Base-by-base conservation (phyloP, 2,888 invertebrate genomes). In the Timema podura region DNA sequence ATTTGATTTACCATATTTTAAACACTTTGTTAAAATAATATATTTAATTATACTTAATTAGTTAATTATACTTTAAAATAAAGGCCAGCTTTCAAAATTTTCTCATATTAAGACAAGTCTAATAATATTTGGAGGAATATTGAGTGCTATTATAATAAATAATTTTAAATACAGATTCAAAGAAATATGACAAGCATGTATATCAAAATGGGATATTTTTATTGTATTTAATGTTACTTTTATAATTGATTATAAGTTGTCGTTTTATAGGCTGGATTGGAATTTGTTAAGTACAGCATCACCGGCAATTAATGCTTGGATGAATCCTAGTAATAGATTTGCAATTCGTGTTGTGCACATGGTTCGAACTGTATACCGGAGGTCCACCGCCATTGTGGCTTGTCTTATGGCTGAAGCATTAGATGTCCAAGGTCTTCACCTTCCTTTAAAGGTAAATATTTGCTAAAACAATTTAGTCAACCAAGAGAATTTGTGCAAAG, bases 271-370 rank as follows among this genome's bases (percentile, higher is more conserved):
- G 76, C 83, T 96, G 77, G 97, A 98, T 82, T 98, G 98, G 97
- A 98, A 98, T 83, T 83, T 98, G 69, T 82, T 98, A 68, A 96
- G 96, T 79, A 97, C 97, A 3, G 96, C 96, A 7, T 95, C 96
- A 0, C 97, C 98, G 0, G 95, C 96, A 0, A 97, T 98, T 76
- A 96, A 96, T 79, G 96, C 97, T 1, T 98, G 98, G 98, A 91
- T 98, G 90, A 96, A 96, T 85, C 96, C 97, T 0, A 91, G 92
- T 80, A 96, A 96, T 83, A 86, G 95, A 16, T 87, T 97, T 72
- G 92, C 95, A 65, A 92, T 93, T 72, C 87, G 93, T 75, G 89
- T 92, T 65, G 91, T 93, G 48, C 88, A 91, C 69, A 86, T 96
- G 84, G 87, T 93, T 76, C 86, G 92, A 57, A 90, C 91, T 2